Evolutionary conservation across 2,888 invertebrate species (phyloP), one percentile per base, ranked within the genome.

Genomic region (Eumerus sabulonum): DNA sequence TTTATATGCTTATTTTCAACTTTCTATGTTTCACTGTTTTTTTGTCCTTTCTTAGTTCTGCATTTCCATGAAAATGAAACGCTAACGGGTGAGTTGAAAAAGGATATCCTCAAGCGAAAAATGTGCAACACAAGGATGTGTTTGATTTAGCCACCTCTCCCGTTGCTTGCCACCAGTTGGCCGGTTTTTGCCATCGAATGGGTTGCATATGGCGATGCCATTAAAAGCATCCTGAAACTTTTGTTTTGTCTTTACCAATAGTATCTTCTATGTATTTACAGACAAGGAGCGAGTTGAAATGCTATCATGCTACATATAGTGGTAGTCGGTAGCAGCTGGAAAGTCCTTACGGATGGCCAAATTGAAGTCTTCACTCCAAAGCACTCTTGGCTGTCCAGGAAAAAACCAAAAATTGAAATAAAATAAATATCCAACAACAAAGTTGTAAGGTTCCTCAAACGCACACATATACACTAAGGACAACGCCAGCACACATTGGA

Each of bases 181-280:
- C 27, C 40, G 12, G 40, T 40, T 40, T 19, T 45, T 36, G 14
- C 19, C 19, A 7, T 42, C 16, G 53, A 14, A 42, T 19, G 27
- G 68, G 68, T 60, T 79, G 79, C 79, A 79, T 74, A 74, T 70
- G 79, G 74, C 73, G 63, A 73, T 74, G 74, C 60, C 79, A 68
- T 70, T 79, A 79, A 79, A 79, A 79, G 79, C 73, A 79, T 74
- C 60, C 64, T 59, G 74, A 70, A 79, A 79, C 64, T 79, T 79
- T 74, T 79, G 74, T 73, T 79, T 74, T 74, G 64, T 74, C 73
- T 73, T 51, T 59, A 60, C 60, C 79, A 79, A 50, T 62, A 64
- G 68, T 45, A 70, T 74, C 70, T n/a, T n/a, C n/a, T n/a, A n/a
- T n/a, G n/a, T n/a, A n/a, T n/a, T n/a, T n/a, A n/a, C n/a, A n/a